Percentiles rank a stretch among this genome's conserved stretches.
phyloP scores from a whole-genome alignment of 2,113 vertebrate genomes.

The Pelecanus crispus region DNA sequence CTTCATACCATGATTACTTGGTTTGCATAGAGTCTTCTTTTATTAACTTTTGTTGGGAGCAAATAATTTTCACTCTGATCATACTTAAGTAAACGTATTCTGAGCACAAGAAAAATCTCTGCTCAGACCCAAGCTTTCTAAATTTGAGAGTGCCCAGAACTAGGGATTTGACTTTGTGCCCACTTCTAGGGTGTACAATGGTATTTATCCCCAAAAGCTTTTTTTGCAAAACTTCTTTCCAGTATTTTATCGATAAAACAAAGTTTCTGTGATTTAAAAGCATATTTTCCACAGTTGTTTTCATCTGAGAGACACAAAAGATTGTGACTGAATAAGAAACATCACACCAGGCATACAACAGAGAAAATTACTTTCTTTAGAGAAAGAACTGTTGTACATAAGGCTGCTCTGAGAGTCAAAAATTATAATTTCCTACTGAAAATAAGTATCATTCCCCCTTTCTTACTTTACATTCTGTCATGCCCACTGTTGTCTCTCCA shows the following conservation, averaged over 20 bases:
- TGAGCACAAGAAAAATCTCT: neutral
- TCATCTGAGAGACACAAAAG: neutral
- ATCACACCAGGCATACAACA: neutral
- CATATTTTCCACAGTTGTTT: neutral
- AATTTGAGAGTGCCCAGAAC: neutral
- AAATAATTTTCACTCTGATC: neutral
- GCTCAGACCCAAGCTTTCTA: neutral
- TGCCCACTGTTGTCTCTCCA: neutral
- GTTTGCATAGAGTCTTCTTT: neutral
- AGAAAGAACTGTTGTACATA: neutral
- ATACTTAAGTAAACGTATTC: neutral
- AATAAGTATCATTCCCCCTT: neutral
- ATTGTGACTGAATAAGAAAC: neutral
- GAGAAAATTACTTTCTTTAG: neutral
- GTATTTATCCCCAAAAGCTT: neutral
- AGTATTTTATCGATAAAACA: neutral
- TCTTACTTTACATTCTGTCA: neutral
- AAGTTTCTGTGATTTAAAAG: neutral
- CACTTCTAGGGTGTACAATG: neutral
- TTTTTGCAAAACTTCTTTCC: neutral
- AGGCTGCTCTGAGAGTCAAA: neutral
- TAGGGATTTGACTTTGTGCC: neutral
- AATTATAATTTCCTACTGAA: neutral
- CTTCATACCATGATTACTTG: rapidly evolving
- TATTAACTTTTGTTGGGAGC: neutral